Conservation (phyloP, 2,797 vertebrate genomes). For the Phrynocephalus forsythii region DNA sequence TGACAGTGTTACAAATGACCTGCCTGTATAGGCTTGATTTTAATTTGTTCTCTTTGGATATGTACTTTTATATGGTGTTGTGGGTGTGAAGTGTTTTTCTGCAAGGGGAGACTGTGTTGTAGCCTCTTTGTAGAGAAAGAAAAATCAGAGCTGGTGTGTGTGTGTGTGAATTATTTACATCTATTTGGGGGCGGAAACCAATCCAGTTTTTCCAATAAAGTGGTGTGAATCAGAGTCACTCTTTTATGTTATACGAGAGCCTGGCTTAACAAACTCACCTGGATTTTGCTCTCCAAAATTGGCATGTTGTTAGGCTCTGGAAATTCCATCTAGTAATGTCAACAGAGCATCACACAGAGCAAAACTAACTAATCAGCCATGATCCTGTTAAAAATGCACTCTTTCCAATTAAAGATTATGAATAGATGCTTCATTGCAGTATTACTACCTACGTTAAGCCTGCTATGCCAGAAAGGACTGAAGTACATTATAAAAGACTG, state of each 20-base stretch:
- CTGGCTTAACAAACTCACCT: background rate
- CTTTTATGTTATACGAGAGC: background rate
- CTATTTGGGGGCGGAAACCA: slow-evolving; percentile 33
- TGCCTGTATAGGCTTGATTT: background rate
- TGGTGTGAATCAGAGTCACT: slow-evolving; percentile 7
- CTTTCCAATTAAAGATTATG: background rate
- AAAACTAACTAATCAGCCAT: background rate
- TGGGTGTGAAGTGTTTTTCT: accelerated
- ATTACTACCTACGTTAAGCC: background rate
- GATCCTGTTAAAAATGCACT: background rate
- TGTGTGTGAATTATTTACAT: slow-evolving; percentile 39
- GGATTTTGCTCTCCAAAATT: background rate
- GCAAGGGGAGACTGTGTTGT: accelerated
- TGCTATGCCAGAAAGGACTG: background rate
- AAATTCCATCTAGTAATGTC: background rate
- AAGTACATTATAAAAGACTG: background rate
- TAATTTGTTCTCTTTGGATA: background rate
- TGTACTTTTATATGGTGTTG: background rate
- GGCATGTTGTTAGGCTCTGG: background rate
- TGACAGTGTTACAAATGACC: slow-evolving; percentile 29
- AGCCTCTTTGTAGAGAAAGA: accelerated
- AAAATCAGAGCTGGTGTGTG: background rate
- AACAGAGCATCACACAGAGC: background rate
- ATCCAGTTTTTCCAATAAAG: slow-evolving; percentile 14
- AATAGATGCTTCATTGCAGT: background rate